Base-by-base conservation (phyloP, 2,888 invertebrate species). In the Trachelus stipa region DNA sequence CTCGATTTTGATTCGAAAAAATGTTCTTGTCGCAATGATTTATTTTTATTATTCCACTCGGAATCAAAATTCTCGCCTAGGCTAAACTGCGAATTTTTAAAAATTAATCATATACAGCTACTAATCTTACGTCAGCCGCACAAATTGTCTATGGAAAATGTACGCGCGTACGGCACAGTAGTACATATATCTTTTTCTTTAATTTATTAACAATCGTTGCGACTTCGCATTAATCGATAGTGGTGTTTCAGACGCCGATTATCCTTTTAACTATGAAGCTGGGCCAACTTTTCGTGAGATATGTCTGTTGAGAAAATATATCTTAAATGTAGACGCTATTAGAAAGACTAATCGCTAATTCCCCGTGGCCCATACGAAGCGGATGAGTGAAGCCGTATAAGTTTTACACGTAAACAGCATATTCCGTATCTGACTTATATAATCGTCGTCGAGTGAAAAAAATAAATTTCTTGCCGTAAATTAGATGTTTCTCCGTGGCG, bases 241-340 rank as follows among this genome's bases (percentile, higher is more conserved):
- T 56, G 40, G 40, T 56, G 23, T 23, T 56, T 15, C 40, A 9
- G 40, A 56, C 40, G 40, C 40, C 40, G 12, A 73, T 56, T 68
- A 74, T 69, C 81, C 81, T 79, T 83, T 86, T 80, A 83, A 86
- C 86, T 88, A 88, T 86, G 80, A 87, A 87, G 87, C 87, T 80
- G 85, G 85, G 86, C 85, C 83, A 87, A 86, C 87, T 75, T 77
- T 80, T 83, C 83, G 84, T 86, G 86, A 87, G 90, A 90, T 90
- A 90, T 90, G 90, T 90, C 83, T 87, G 81, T 87, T 87, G 87
- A 88, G 87, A 88, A 88, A 88, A 87, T 88, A 86, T 87, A 87
- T 86, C 85, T 87, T 87, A 86, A 81, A 83, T 83, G 80, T 80
- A 77, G 75, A 82, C 82, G 82, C 81, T 81, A 81, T 81, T 82